Evolutionary conservation across 2,113 vertebrate species (phyloP), one percentile per base, ranked within the genome.

Genomic region (Tringa solitaria): DNA sequence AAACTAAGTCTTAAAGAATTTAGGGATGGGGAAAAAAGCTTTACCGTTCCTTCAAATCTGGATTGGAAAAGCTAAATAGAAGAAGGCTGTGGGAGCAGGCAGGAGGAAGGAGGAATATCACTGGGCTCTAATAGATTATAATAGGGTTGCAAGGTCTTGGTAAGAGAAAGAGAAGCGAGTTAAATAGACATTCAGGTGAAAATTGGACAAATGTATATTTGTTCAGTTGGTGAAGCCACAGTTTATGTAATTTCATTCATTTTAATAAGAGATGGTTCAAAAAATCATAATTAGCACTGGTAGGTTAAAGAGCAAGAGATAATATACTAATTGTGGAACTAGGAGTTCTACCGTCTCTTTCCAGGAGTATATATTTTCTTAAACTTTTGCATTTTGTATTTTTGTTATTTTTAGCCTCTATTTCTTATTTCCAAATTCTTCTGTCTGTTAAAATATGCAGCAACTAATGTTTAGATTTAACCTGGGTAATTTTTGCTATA

Each of bases 11-110:
- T 68, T 60, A 20, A 76, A 59, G 26, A 45, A 30, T 89, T 54
- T 43, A 43, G 27, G 14, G 13, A 9, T 56, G 8, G 13, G 15
- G 26, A 23, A 41, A 57, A 50, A 67, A 27, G 8, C 6, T 45
- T 83, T 61, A 6, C 19, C 2, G 2, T 73, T 63, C 41, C 53
- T 70, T 70, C 27, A 45, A 37, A 22, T 35, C 14, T 65, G 24
- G 30, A 15, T 30, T 68, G 24, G 24, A 87, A 76, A 46, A 53
- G 14, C 8, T 50, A 24, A 68, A 46, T 14, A 21, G 3, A 21
- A 24, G 11, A 1, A 1, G 4, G 17, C 9, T 12, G 26, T 8
- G 6, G 7, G 17, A 10, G 8, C 26, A 4, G 12, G 39, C 28
- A 64, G n/a, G 4, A 12, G 4, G 19, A 53, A 64, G n/a, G 4